Evolutionary conservation across 2,888 invertebrate genomes (phyloP).

Genomic region (Timema cristinae): DNA sequence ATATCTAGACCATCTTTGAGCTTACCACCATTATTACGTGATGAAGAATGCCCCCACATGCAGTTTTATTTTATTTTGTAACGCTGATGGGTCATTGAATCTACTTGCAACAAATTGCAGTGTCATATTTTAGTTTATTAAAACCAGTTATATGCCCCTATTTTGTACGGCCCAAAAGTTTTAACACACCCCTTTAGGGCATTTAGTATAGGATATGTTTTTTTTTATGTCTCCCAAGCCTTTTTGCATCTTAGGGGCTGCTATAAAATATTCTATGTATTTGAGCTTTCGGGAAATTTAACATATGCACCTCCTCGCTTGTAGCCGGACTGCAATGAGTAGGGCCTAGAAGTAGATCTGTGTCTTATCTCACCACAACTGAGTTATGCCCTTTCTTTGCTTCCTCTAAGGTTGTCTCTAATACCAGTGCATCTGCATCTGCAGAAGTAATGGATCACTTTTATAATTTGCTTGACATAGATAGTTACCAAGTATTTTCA

Average conservation of each 20-base stretch:
- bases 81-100: conserved; percentile 1
- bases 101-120: background rate
- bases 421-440: background rate
- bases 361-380: background rate
- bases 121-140: background rate
- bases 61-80: background rate
- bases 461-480: background rate
- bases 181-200: background rate
- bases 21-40: background rate
- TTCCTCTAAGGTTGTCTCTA: background rate
- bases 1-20: background rate
- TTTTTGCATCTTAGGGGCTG: background rate
- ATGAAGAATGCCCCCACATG: background rate
- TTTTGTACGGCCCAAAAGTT: background rate
- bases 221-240: background rate
- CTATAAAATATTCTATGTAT: conserved; percentile 8
- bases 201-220: background rate
- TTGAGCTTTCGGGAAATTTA: background rate
- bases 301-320: background rate
- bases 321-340: background rate
- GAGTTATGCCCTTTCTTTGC: background rate
- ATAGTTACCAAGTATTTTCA: background rate
- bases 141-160: conserved; percentile 6
- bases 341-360: background rate
- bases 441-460: background rate